These are phyloP conservation scores for Hydropotes inermis DNA, from an alignment of 2,113 vertebrate species.

Conservation along the genomic window DNA sequence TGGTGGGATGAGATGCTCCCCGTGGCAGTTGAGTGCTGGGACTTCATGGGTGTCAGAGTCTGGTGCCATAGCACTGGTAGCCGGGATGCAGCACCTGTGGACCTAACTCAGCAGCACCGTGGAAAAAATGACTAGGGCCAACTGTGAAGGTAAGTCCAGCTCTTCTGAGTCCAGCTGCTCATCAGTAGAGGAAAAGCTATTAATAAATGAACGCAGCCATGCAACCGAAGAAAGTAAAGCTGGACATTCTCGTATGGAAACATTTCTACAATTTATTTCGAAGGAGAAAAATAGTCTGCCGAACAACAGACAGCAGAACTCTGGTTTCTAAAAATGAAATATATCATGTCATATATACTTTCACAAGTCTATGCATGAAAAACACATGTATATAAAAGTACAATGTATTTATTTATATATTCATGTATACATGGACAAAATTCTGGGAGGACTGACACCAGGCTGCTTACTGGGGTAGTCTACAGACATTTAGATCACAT, in stretches of 20 bases:
- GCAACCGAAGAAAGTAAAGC: not conserved
- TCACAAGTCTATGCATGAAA: not conserved
- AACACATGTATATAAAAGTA: not conserved
- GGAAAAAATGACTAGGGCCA: no score
- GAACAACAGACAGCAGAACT: not conserved
- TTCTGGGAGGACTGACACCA: not conserved
- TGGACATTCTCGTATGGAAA: not conserved
- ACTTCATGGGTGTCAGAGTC: accelerated
- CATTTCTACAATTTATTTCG: not conserved
- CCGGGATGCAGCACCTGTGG: accelerated
- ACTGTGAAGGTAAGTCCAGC: not conserved
- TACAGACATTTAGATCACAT: not conserved
- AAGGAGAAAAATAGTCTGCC: not conserved
- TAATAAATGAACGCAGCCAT: not conserved
- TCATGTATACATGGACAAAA: not conserved
- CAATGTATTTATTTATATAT: not conserved
- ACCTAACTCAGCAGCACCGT: not conserved
- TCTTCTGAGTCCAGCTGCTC: not conserved
- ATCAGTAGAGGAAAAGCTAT: not conserved
- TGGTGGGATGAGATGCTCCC: not conserved
- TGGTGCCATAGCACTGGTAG: not conserved
- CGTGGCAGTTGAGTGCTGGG: not conserved
- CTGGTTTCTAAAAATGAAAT: not conserved
- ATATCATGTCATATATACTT: not conserved
- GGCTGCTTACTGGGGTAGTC: not conserved